Evolutionary conservation across 1,140 invertebrate genomes (phyloP), one percentile per base, ranked within the genome.

Genomic region (Cephus cinctus): DNA sequence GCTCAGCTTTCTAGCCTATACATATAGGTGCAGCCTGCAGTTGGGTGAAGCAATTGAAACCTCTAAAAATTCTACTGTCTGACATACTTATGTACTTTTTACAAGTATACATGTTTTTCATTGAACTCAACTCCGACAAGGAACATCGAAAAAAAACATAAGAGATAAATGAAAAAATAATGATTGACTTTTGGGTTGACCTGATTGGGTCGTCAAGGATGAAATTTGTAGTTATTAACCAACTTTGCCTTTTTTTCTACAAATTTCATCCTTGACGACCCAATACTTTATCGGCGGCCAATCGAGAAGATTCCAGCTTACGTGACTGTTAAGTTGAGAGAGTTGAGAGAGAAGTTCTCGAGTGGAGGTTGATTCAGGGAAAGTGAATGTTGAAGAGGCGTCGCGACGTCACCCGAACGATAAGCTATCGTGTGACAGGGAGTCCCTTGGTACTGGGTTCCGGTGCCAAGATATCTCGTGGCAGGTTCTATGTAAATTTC

Each of bases 401-500:
- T 81, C 50, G 80, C 69, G 22, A 92, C 89, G 73, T 91, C 89
- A 22, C 85, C 85, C 31, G 80, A 69, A 65, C 82, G 82, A 75
- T 92, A 92, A 50, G 91, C 85, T 59, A 92, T 83, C 45, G 85
- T 87, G 73, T 91, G 89, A 59, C 80, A 82, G 38, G 21, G 23
- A n/a, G 15, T 39, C 18, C 19, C 20, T 9, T 43, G 77, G 74
- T 35, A n/a, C 34, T 11, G 8, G 22, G 31, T 18, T 44, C 31
- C 8, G 25, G 39, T 11, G 34, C 38, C 9, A 65, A 65, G n/a
- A 70, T 90, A 92, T 48, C 86, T 79, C 36, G 78, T 78, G 19
- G 89, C 73, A n/a, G 89, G 89, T 73, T 94, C 92, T 30, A 94
- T 80, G 67, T 90, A 90, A 73, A 86, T 86, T 48, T 89, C 85